phyloP scores from a whole-genome alignment of 2,113 vertebrate species.

The Oryzias melastigma region DNA sequence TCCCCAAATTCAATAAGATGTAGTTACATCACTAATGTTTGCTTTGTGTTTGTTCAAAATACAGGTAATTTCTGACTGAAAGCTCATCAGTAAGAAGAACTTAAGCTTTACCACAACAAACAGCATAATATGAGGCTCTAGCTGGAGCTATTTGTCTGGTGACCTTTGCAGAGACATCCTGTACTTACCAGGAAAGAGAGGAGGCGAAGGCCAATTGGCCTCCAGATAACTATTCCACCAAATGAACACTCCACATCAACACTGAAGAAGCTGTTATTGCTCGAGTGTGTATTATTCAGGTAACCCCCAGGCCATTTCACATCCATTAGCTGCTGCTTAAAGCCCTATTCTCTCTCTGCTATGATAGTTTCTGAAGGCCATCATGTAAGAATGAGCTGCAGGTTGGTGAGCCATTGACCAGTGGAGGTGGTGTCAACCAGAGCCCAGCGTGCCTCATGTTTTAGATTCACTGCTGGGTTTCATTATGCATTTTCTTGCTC shows the following conservation, averaged over 20 bases:
- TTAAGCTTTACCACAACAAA: neutral
- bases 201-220: constrained; percentile 37
- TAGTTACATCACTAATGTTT: no score
- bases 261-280: constrained; percentile 47
- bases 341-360: constrained; percentile 12
- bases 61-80: no score
- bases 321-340: constrained; percentile 44
- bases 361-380: constrained; percentile 38
- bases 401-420: neutral
- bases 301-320: constrained; percentile 30
- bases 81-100: no score
- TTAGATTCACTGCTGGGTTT: no score
- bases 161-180: constrained; percentile 48
- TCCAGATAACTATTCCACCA: constrained; percentile 35
- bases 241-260: constrained; percentile 29
- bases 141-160: constrained; percentile 26
- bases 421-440: constrained; percentile 4
- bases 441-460: no score
- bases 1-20: no score
- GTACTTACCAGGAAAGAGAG: constrained; percentile 36
- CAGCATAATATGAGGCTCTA: neutral
- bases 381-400: constrained; percentile 7
- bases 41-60: no score
- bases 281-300: constrained; percentile 48
- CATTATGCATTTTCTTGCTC: no score